Percentiles rank a stretch among this genome's conserved stretches.
These are phyloP conservation scores for Phenganax subtilis DNA, from an alignment of 92 coral and sea anemone genomes.

Conservation along the genomic window DNA sequence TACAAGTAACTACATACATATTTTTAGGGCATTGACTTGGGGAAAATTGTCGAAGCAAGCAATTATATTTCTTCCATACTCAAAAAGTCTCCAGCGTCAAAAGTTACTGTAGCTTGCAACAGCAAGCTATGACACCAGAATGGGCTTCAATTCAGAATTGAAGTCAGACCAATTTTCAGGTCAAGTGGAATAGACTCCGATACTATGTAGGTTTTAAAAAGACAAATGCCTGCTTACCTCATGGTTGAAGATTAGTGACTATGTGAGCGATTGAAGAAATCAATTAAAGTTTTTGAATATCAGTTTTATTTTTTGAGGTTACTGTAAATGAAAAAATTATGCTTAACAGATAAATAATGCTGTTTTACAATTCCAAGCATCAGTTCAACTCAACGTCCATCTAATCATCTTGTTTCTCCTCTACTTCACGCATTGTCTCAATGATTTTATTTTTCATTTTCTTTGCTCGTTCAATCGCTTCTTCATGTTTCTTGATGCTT, in stretches of 20 bases:
- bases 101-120: slow-evolving; percentile 71
- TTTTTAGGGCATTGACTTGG: slow-evolving; percentile 70
- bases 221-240: neutral
- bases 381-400: neutral
- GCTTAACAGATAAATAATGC: neutral
- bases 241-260: neutral
- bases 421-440: slow-evolving; percentile 15
- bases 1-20: neutral
- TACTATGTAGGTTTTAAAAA: neutral
- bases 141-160: neutral
- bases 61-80: slow-evolving; percentile 71
- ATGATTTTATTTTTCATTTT: slow-evolving; percentile 54
- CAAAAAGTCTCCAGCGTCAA: slow-evolving; percentile 65
- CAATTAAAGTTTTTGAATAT: neutral
- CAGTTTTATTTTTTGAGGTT: neutral
- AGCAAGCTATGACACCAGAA: slow-evolving; percentile 8
- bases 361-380: neutral
- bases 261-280: neutral
- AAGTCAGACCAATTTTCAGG: neutral
- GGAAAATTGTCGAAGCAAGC: slow-evolving; percentile 71
- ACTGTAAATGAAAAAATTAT: neutral
- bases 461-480: slow-evolving; percentile 60
- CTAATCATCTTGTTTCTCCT: neutral
- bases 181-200: neutral
- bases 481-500: slow-evolving; percentile 69